Conservation (phyloP, 2,113 vertebrate species). For the Orientallactaga bullata region DNA sequence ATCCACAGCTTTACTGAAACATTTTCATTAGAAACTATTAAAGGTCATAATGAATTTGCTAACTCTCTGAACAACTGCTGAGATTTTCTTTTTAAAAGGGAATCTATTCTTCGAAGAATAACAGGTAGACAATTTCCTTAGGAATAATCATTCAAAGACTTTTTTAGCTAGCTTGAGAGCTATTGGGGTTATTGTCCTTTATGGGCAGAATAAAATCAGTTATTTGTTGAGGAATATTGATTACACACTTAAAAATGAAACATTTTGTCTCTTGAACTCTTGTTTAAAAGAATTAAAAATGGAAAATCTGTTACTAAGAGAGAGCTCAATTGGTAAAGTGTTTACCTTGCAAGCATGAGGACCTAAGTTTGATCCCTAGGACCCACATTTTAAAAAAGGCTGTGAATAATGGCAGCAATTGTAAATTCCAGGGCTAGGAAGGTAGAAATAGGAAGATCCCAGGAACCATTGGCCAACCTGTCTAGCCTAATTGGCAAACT, state of each 20-base stretch:
- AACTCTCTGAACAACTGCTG: slow-evolving; percentile 73
- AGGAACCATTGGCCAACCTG: too few species aligned
- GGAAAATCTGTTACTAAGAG: neutral
- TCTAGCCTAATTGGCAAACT: too few species aligned
- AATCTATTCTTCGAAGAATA: neutral
- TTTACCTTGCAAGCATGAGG: too few species aligned
- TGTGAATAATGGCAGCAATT: too few species aligned
- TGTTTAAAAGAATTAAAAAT: slow-evolving; percentile 1
- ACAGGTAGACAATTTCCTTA: neutral
- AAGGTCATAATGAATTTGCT: slow-evolving; percentile 84
- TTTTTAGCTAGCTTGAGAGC: neutral
- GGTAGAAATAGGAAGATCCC: too few species aligned
- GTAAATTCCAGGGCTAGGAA: too few species aligned
- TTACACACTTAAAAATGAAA: neutral
- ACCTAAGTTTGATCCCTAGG: neutral
- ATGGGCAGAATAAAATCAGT: neutral
- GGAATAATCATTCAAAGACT: neutral
- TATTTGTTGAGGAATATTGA: neutral
- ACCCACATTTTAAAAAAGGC: too few species aligned
- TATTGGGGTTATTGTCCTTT: neutral
- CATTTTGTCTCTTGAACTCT: neutral
- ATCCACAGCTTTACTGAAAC: slow-evolving; percentile 83
- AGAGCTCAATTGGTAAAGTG: too few species aligned
- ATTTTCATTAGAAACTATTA: slow-evolving; percentile 86
- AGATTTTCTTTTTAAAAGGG: slow-evolving; percentile 6